These are phyloP conservation scores for Lordiphosa stackelbergi DNA, from an alignment of 1,140 invertebrate genomes.

Conservation along the genomic window DNA sequence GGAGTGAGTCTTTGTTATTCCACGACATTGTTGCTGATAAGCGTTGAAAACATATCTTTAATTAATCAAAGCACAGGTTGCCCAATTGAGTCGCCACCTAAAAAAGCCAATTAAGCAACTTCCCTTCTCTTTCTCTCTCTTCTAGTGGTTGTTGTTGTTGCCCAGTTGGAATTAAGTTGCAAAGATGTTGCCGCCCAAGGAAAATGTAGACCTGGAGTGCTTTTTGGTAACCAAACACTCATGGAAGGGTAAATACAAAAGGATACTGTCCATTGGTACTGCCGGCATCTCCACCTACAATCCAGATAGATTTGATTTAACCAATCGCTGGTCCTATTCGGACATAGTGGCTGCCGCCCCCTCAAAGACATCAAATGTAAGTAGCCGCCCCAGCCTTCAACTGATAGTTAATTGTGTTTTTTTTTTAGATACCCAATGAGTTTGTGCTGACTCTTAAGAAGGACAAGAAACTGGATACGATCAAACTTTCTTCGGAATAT, in stretches of 20 bases:
- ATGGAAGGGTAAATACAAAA: slow-evolving; percentile 99
- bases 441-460: slow-evolving; percentile 93
- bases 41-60: slow-evolving; percentile 27
- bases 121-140: slow-evolving; percentile 23
- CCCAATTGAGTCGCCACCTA: slow-evolving; percentile 17
- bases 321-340: slow-evolving; percentile 94
- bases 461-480: slow-evolving; percentile 93
- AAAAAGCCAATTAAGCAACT: slow-evolving; percentile 5
- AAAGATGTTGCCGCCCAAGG: slow-evolving; percentile 87
- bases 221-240: slow-evolving; percentile 97
- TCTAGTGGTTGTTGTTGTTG: slow-evolving; percentile 16
- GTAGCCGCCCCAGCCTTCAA: slow-evolving; percentile 2
- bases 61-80: slow-evolving; percentile 43
- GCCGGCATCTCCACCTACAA: slow-evolving; percentile 98
- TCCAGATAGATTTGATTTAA: slow-evolving; percentile 92
- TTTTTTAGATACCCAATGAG: slow-evolving; percentile 80
- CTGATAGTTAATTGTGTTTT: not conserved
- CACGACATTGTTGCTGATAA: slow-evolving; percentile 51
- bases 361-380: slow-evolving; percentile 74
- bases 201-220: slow-evolving; percentile 94
- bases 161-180: slow-evolving; percentile 20
- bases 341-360: slow-evolving; percentile 89
- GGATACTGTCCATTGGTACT: slow-evolving; percentile 97
- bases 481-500: slow-evolving; percentile 98
- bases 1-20: slow-evolving; percentile 48